Evolutionary conservation across 2,797 vertebrate species (phyloP).

Genomic region (Lepus oiostolus): DNA sequence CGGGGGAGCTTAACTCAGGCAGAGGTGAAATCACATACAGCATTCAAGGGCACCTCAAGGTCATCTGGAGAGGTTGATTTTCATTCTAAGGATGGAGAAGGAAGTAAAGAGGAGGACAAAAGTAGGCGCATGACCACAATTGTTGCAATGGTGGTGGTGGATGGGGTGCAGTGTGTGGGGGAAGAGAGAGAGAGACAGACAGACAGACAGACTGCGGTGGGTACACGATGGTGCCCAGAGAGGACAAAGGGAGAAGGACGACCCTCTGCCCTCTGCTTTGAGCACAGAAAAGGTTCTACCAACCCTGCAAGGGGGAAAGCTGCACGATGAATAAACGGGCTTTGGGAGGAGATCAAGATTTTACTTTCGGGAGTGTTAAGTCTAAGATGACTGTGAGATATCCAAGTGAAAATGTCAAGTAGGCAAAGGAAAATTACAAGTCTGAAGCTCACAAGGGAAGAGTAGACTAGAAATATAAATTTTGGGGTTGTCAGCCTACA

Average conservation of each 20-base stretch:
- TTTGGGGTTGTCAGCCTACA: background rate
- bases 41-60: background rate
- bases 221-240: background rate
- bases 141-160: rapidly evolving
- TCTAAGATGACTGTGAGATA: background rate
- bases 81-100: background rate
- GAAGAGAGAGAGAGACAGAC: background rate
- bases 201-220: background rate
- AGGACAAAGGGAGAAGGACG: background rate
- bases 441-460: background rate
- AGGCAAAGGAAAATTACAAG: background rate
- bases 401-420: background rate
- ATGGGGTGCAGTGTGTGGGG: background rate
- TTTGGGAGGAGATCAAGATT: background rate
- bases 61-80: background rate
- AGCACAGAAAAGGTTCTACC: background rate
- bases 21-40: too few relatives aligned
- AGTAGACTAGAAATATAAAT: background rate
- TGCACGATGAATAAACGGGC: background rate
- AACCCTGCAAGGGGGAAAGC: background rate
- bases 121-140: too few relatives aligned
- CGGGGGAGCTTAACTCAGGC: too few relatives aligned
- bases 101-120: background rate
- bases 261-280: background rate
- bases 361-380: background rate